phyloP scores from a whole-genome alignment of 2,888 invertebrate genomes.

The Metopia argyrocephala region DNA sequence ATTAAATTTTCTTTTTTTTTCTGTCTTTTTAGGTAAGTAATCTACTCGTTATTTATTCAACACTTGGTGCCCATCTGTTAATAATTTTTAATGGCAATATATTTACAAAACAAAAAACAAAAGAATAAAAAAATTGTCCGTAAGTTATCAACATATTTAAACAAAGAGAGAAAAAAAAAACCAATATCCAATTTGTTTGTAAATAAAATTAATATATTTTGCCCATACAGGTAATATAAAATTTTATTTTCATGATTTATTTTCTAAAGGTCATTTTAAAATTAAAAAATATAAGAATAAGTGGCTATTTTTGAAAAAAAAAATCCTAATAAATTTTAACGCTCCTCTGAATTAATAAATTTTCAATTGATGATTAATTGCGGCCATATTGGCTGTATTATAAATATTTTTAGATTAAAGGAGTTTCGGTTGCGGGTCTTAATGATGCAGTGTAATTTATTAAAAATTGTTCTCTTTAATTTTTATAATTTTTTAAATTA shows the following conservation, averaged over 20 bases:
- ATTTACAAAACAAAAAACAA: conserved; percentile 38
- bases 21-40: conserved; percentile 62
- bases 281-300: background rate
- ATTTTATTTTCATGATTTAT: conserved; percentile 31
- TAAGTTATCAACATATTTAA: conserved; percentile 46
- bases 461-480: no score
- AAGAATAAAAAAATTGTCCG: conserved; percentile 33
- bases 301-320: background rate
- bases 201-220: conserved; percentile 34
- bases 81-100: conserved; percentile 48
- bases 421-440: background rate
- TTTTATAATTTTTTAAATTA: no score
- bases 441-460: no score
- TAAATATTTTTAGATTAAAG: background rate
- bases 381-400: background rate
- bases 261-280: conserved; percentile 17
- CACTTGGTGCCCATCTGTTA: conserved; percentile 45
- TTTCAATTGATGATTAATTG: conserved; percentile 12
- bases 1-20: conserved; percentile 28
- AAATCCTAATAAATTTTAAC: conserved; percentile 4
- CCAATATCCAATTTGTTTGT: conserved; percentile 43
- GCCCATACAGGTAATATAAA: conserved; percentile 26
- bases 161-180: background rate
- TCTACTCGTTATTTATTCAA: conserved; percentile 45
- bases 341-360: background rate